Conservation (phyloP, 1,140 invertebrate species). For the Mya arenaria region DNA sequence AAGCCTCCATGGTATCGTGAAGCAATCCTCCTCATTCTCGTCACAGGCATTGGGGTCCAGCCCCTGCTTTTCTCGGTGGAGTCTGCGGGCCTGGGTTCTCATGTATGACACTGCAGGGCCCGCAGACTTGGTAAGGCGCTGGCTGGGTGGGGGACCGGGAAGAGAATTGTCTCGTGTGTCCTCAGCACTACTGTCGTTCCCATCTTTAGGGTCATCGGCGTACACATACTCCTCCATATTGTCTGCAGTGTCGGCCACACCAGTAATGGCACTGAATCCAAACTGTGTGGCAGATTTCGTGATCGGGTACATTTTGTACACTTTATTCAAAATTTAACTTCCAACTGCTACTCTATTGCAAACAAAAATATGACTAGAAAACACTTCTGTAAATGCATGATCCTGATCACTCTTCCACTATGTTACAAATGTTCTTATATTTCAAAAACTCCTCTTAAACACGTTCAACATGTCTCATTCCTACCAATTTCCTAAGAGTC, state of each 20-base stretch:
- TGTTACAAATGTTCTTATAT: too few relatives aligned
- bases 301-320: constrained; percentile 45
- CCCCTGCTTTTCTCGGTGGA: constrained; percentile 17
- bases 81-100: constrained; percentile 1
- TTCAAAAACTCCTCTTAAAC: too few relatives aligned
- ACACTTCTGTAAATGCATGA: too few relatives aligned
- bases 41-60: not conserved
- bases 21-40: constrained; percentile 37
- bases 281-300: constrained; percentile 41
- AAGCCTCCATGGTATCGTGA: constrained; percentile 35
- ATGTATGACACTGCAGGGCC: constrained; percentile 44
- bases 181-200: constrained; percentile 49
- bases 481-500: too few relatives aligned
- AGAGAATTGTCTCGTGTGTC: not conserved
- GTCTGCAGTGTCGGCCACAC: not conserved
- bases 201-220: constrained; percentile 50
- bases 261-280: not conserved
- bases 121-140: constrained; percentile 32
- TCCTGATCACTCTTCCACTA: too few relatives aligned
- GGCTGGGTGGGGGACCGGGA: not conserved
- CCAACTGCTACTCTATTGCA: too few relatives aligned
- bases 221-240: constrained; percentile 45
- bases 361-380: too few relatives aligned
- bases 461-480: too few relatives aligned
- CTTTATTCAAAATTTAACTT: too few relatives aligned